Conservation (phyloP, 2,113 vertebrate genomes). For the Aptenodytes patagonicus region DNA sequence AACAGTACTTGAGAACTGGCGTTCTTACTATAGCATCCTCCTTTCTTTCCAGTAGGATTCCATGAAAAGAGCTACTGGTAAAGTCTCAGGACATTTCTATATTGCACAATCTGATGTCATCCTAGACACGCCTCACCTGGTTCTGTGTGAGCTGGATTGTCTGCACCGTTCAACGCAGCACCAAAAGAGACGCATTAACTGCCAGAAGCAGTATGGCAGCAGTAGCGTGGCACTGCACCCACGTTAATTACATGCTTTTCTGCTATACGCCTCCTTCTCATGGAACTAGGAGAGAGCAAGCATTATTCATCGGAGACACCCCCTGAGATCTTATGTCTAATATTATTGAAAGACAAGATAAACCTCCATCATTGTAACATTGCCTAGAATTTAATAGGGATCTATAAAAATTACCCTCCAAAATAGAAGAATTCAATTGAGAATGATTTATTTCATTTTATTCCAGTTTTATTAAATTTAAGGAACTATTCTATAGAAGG, state of each 20-base stretch:
- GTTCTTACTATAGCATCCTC: background rate
- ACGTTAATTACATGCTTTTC: background rate
- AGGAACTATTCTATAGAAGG: background rate
- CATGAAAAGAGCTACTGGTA: background rate
- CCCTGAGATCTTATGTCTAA: background rate
- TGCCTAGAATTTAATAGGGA: background rate
- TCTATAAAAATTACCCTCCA: background rate
- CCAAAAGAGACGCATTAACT: background rate
- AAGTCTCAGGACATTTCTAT: background rate
- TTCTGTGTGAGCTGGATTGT: background rate
- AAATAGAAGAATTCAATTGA: background rate
- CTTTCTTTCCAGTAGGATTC: background rate
- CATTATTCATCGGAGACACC: background rate
- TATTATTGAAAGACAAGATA: background rate
- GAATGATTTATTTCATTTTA: background rate
- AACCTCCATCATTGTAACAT: background rate
- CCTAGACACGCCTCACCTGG: background rate
- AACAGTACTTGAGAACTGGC: background rate
- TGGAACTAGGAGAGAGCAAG: background rate
- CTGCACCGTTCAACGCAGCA: background rate
- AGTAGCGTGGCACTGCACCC: background rate
- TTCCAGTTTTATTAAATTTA: constrained; percentile 12
- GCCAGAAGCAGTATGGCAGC: background rate
- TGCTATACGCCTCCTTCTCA: background rate
- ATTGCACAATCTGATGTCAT: background rate